Base-by-base conservation (phyloP, 2,888 invertebrate species). In the Drosophila antonietae region DNA sequence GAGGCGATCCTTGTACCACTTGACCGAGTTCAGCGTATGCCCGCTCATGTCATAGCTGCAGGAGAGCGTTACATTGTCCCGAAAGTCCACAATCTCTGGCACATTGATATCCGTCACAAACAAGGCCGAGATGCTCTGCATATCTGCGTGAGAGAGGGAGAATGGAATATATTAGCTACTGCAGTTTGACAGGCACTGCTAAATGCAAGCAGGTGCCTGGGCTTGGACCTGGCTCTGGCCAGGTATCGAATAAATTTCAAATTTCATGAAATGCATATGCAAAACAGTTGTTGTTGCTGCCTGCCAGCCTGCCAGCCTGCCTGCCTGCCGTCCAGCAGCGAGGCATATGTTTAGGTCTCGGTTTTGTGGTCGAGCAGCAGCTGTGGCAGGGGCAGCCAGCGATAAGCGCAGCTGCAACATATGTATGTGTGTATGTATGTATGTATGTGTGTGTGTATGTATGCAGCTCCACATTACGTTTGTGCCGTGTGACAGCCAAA, bases 11-110 rank as follows among this genome's bases (percentile, higher is more conserved):
- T 93, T 93, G 75, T 94, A 94, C 94, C 94, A 94, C 82, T 94
- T 94, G 10, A 94, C 94, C 2, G 94, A 93, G 76, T 94, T 94
- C 23, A 94, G 76, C 46, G 93, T 93, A 75, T 94, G 93, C 4
- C 91, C 92, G 63, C 92, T 93, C 93, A 94, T 93, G 69, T 93
- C 93, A 84, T 93, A 94, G 76, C 92, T 92, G 82, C 94, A 94
- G 62, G 93, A 92, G 60, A 94, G 83, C 60, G 92, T 92, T 58
- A 93, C 93, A 78, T 93, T 92, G 76, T 93, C 93, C 28, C 93
- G 92, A 80, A 93, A 92, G 81, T 94, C 94, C 57, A 93, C 93
- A 73, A 93, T 93, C 75, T 92, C 89, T 60, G 94, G 94, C 41
- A 93, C 93, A 71, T 90, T 92, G 81, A 94, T 92, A 66, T 93